Conservation (phyloP, 2,888 invertebrate genomes). For the Heterodera filipjevi region DNA sequence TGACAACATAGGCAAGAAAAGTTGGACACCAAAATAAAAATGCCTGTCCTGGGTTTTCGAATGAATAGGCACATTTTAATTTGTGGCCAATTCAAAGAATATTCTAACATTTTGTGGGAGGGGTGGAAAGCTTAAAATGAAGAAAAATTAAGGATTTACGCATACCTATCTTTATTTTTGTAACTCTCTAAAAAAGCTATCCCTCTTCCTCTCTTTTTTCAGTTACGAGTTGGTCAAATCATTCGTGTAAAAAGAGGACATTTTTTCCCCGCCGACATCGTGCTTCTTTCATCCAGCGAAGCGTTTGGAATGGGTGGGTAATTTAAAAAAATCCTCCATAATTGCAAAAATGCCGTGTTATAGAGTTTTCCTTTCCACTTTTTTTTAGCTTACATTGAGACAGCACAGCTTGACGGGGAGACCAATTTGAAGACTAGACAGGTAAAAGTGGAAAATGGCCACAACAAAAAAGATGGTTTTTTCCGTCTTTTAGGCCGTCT, state of each 20-base stretch:
- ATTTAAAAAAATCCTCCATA: too few species aligned
- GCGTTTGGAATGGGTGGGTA: conserved; percentile 81
- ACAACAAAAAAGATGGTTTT: not conserved
- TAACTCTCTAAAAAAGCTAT: too few species aligned
- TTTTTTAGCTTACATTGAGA: conserved; percentile 83
- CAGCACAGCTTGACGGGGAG: conserved; percentile 97
- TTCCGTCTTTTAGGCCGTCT: not conserved
- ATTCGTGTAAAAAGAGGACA: conserved; percentile 87
- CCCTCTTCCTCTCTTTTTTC: too few species aligned
- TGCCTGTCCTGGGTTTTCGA: too few species aligned
- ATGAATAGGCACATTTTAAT: too few species aligned
- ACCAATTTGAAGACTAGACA: conserved; percentile 97
- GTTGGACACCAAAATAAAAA: too few species aligned
- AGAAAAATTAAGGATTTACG: not conserved
- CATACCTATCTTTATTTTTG: not conserved
- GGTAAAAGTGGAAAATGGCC: conserved; percentile 39
- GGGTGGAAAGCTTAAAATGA: too few species aligned
- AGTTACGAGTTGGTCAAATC: conserved; percentile 77
- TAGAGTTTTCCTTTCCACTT: too few species aligned
- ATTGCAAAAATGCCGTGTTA: too few species aligned
- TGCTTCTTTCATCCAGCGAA: conserved; percentile 80
- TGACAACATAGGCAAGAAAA: too few species aligned
- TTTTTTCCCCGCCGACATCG: conserved; percentile 94
- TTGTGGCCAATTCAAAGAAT: too few species aligned
- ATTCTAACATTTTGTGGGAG: not conserved